phyloP scores from a whole-genome alignment of 2,888 invertebrate genomes.

The Volucella bombylans region DNA sequence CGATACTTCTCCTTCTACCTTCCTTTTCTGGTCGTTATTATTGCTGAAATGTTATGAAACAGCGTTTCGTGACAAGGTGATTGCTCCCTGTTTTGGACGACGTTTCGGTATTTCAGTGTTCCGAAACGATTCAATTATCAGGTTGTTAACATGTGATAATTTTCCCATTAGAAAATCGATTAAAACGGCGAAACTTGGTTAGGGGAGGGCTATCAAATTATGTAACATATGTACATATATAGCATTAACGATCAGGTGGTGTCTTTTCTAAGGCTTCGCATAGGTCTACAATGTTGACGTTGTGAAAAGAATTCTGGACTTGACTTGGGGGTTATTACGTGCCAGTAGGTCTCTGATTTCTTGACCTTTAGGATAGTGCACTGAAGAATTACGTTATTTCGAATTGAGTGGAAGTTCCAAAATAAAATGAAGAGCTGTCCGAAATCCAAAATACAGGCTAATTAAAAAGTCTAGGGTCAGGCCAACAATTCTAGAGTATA shows the following conservation, averaged over 20 bases:
- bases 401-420: too few relatives aligned
- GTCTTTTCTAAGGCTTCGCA: background rate
- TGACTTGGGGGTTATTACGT: background rate
- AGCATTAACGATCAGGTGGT: constrained; percentile 10
- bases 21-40: background rate
- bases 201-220: constrained; percentile 5
- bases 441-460: too few relatives aligned
- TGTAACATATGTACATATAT: background rate
- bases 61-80: constrained; percentile 36
- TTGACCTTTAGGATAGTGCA: background rate
- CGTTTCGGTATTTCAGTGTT: background rate
- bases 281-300: background rate
- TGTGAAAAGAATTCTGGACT: background rate
- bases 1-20: constrained; percentile 6
- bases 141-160: constrained; percentile 49
- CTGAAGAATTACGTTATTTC: too few relatives aligned
- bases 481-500: too few relatives aligned
- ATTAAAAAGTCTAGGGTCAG: too few relatives aligned
- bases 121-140: constrained; percentile 30
- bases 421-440: too few relatives aligned
- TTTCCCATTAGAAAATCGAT: constrained; percentile 51
- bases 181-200: background rate
- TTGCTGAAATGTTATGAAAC: background rate
- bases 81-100: background rate
- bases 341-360: background rate